Conservation (phyloP, 1,140 invertebrate genomes). For the Brachystomella parvula region DNA sequence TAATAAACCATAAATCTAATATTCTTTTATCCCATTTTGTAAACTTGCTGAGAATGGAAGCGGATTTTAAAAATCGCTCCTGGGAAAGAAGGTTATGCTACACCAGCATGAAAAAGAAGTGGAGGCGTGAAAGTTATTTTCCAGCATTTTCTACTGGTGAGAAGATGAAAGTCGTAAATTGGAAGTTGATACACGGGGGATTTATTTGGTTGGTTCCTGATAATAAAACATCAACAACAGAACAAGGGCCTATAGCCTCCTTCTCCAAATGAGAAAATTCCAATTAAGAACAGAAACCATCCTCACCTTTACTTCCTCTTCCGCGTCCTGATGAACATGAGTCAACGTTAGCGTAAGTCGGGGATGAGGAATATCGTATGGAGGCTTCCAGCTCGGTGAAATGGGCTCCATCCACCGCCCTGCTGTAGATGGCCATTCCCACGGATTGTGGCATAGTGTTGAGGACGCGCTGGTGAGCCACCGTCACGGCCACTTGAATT, state of each 20-base stretch:
- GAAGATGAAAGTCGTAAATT: slow-evolving; percentile 4
- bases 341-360: neutral
- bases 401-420: neutral
- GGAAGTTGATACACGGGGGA: slow-evolving; percentile 5
- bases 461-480: neutral
- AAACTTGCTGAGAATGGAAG: no score
- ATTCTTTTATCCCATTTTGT: no score
- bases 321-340: neutral
- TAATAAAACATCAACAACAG: slow-evolving; percentile 9
- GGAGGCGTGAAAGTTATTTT: neutral
- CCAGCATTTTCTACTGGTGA: neutral
- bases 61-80: no score
- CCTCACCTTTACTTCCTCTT: neutral
- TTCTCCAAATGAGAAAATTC: slow-evolving; percentile 10
- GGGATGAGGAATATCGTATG: neutral
- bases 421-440: neutral
- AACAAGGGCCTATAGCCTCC: neutral
- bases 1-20: neutral
- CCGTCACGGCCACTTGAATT: neutral
- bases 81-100: no score
- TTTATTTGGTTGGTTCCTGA: slow-evolving; percentile 5
- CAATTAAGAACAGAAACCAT: neutral
- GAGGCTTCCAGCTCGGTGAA: neutral
- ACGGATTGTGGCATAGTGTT: neutral
- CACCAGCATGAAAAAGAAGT: no score